Percentiles rank a stretch among this genome's conserved stretches.
These are phyloP conservation scores for Polydrusus tereticollis DNA, from an alignment of 2,888 invertebrate species.

Conservation along the genomic window DNA sequence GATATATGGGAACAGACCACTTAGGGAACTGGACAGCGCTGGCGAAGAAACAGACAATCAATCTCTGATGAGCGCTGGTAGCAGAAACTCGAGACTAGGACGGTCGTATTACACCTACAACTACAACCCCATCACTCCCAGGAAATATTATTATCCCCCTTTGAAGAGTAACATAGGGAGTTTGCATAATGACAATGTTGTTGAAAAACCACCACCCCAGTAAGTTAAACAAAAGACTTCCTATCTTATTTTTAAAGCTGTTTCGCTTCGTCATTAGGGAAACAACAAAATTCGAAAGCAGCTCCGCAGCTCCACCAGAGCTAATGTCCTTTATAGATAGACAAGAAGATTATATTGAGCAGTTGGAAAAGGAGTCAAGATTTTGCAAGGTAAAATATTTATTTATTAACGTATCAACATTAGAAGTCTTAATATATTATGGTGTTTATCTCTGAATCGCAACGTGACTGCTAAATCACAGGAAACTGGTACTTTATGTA, in stretches of 20 bases:
- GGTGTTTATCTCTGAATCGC: no score
- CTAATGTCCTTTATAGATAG: conserved; percentile 85
- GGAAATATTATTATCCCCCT: conserved; percentile 55
- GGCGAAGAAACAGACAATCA: conserved; percentile 74
- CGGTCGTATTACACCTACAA: conserved; percentile 55
- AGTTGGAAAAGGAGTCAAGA: conserved; percentile 86
- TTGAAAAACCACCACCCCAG: conserved; percentile 35
- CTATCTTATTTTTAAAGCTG: not conserved
- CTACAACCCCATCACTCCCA: conserved; percentile 53
- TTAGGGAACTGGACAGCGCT: conserved; percentile 69
- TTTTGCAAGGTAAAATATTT: conserved; percentile 80
- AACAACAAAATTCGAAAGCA: conserved; percentile 53
- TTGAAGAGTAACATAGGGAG: conserved; percentile 46
- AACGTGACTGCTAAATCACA: no score
- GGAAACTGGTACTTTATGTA: no score
- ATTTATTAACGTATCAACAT: not conserved
- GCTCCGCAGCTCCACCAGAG: conserved; percentile 75
- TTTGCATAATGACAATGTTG: conserved; percentile 25
- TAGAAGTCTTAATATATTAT: no score
- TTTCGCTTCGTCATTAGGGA: conserved; percentile 45
- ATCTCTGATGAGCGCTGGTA: conserved; percentile 66
- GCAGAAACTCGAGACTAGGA: conserved; percentile 56
- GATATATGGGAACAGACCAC: conserved; percentile 64
- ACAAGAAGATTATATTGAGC: conserved; percentile 90
- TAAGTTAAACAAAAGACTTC: conserved; percentile 36